Base-by-base conservation (phyloP, 2,113 vertebrate species). In the Aplodontia rufa region DNA sequence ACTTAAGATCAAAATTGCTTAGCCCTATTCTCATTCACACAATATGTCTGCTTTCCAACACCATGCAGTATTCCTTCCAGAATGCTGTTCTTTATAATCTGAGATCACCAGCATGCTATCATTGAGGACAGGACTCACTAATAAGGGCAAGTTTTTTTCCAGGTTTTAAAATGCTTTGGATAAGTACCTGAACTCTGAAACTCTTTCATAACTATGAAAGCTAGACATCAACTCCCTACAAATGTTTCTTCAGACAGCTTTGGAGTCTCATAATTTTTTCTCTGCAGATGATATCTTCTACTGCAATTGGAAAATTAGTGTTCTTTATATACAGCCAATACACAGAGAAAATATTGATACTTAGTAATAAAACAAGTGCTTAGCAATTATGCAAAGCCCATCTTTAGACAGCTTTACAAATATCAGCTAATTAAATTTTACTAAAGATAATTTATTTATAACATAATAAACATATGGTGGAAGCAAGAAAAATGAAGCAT, bases 381-480 rank as follows among this genome's bases (percentile, higher is more conserved):
- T 85, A 88, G 76, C 51, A 87, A 47, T 87, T 96, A 91, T 71
- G 66, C n/a, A 85, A 92, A 94, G 40, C 40, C 62, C 19, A 20
- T 94, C 68, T 81, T 92, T 84, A 94, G 47, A 74, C 20, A 92
- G 84, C 22, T 96, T 96, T 95, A 96, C 19, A 95, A 96, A 96
- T 94, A 92, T 20, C 47, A 93, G 40, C 53, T 95, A 88, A 91
- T 95, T 95, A 88, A 78, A 96, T 93, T 92, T 95, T 95, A 71
- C 51, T 75, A 78, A 97, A 90, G 51, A 88, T 10, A 47, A 85
- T 92, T 95, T 62, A 93, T 89, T 92, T 85, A 83, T 74, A 95
- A 85, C 3, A 55, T 84, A 90, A 74, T 79, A 87, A 87, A 51
- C 51, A 90, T 87, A 93, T 93, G 72, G 37, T 94, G 3, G 47